Conservation (phyloP, 2,113 vertebrate genomes). For the Calyptomena viridis region DNA sequence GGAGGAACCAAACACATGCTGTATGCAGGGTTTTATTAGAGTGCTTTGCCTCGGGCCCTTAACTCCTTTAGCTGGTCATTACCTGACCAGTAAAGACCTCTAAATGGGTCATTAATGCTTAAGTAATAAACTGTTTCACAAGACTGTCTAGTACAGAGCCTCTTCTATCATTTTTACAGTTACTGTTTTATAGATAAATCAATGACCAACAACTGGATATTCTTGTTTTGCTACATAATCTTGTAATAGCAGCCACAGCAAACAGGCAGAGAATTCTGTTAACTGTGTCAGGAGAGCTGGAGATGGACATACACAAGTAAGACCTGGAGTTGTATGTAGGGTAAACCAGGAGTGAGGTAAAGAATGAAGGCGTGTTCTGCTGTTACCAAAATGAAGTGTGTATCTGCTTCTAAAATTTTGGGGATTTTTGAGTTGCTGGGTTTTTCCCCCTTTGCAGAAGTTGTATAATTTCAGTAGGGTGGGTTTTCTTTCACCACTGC, state of each 20-base stretch:
- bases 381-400: not conserved
- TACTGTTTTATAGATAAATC: constrained; percentile 71
- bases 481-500: not conserved
- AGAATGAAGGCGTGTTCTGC: not conserved
- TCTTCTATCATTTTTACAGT: constrained; percentile 69
- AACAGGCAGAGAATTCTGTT: not conserved
- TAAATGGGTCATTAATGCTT: constrained; percentile 69
- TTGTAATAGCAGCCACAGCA: not conserved
- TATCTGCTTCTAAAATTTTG: not conserved
- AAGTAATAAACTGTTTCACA: constrained; percentile 70
- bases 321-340: not conserved
- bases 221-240: constrained; percentile 53
- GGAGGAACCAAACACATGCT: constrained; percentile 45
- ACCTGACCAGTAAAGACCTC: constrained; percentile 72
- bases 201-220: constrained; percentile 40
- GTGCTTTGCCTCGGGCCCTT: constrained; percentile 65
- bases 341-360: not conserved
- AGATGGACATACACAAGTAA: rapidly evolving
- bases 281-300: not conserved
- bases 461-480: not conserved
- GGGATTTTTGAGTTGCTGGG: rapidly evolving
- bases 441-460: not conserved
- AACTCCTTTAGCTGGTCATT: constrained; percentile 69
- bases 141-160: constrained; percentile 46
- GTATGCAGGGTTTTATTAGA: constrained; percentile 59